Conservation (phyloP, 2,888 invertebrate genomes). For the Sarcophaga subvicina region DNA sequence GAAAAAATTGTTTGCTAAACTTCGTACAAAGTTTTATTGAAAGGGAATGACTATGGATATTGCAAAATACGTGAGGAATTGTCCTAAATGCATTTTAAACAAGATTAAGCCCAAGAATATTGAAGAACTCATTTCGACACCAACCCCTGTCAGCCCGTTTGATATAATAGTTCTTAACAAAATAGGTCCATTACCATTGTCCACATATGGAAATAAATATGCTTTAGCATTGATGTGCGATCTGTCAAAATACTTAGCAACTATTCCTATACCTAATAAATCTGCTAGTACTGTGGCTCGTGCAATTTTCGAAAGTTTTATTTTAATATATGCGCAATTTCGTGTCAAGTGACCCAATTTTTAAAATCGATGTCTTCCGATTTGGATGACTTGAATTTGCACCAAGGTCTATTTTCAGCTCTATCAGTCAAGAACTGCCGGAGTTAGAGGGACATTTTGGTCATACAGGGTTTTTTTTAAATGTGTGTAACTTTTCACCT, state of each 20-base stretch:
- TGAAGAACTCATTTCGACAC: conserved; percentile 51
- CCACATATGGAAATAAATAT: conserved; percentile 7
- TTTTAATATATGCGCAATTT: conserved; percentile 27
- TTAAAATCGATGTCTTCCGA: conserved; percentile 30
- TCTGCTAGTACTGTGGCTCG: background rate
- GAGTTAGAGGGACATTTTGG: too few species aligned
- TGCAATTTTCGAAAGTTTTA: conserved; percentile 28
- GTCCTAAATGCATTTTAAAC: conserved; percentile 19
- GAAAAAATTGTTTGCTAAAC: conserved; percentile 18
- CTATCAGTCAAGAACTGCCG: too few species aligned
- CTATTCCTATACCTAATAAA: conserved; percentile 4
- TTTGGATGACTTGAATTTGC: conserved; percentile 2
- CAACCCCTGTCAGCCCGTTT: conserved; percentile 53
- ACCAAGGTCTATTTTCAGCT: background rate
- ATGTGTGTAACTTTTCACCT: too few species aligned
- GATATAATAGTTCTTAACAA: conserved; percentile 40
- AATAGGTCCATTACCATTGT: conserved; percentile 19
- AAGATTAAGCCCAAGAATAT: conserved; percentile 48
- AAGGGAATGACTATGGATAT: conserved; percentile 25
- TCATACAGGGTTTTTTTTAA: too few species aligned
- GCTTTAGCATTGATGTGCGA: background rate
- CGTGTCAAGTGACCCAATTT: conserved; percentile 9
- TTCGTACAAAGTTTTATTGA: conserved; percentile 15
- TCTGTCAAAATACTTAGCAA: conserved; percentile 10
- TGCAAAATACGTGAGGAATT: conserved; percentile 5